Conservation (phyloP, 2,888 invertebrate species). For the Drepanosiphum platanoidis region DNA sequence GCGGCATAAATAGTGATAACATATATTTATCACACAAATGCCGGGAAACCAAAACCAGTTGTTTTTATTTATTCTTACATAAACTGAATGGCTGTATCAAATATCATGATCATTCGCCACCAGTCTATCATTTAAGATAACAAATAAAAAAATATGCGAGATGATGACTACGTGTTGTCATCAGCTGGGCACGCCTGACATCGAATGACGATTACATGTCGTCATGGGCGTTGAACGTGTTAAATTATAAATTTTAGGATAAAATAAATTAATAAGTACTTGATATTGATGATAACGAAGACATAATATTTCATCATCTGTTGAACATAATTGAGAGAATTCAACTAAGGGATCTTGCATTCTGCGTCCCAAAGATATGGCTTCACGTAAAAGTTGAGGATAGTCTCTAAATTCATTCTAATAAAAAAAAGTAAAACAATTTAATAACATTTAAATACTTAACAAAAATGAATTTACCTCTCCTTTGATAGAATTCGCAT, state of each 20-base stretch:
- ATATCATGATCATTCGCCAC: too few relatives aligned
- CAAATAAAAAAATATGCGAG: too few relatives aligned
- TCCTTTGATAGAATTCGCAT: conserved; percentile 89
- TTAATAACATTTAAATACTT: neutral
- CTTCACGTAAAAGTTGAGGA: conserved; percentile 88
- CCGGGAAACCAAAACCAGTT: too few relatives aligned
- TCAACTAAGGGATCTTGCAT: conserved; percentile 96
- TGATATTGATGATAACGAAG: conserved; percentile 88
- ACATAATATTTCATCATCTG: conserved; percentile 96
- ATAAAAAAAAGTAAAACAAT: conserved; percentile 33
- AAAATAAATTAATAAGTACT: conserved; percentile 65
- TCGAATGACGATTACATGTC: too few relatives aligned
- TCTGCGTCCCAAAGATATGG: conserved; percentile 89
- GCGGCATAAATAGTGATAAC: too few relatives aligned
- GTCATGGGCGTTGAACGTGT: too few relatives aligned
- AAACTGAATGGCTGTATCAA: too few relatives aligned
- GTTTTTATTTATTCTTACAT: too few relatives aligned
- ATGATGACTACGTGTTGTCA: too few relatives aligned
- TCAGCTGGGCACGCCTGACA: too few relatives aligned
- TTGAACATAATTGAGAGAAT: conserved; percentile 93
- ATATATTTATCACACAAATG: too few relatives aligned
- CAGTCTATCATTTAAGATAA: too few relatives aligned
- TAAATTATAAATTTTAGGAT: neutral
- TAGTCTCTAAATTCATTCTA: conserved; percentile 88
- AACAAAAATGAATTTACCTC: conserved; percentile 68